phyloP scores from a whole-genome alignment of 2,888 invertebrate species.

The Sycophila texana region DNA sequence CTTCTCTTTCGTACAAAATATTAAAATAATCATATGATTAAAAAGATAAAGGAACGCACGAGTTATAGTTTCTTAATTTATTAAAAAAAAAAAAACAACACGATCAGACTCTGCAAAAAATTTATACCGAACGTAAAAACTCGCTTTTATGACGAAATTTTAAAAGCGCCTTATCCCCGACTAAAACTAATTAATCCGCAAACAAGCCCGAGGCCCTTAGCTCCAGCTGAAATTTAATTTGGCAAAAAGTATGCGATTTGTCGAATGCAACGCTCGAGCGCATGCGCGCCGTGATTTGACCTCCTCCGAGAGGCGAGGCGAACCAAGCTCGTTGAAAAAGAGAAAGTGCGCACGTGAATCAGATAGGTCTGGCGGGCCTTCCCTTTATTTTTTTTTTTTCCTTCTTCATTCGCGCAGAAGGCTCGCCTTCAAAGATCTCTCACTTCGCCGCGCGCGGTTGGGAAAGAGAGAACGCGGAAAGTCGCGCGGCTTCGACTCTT shows the following conservation, averaged over 20 bases:
- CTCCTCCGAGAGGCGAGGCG: conserved; percentile 37
- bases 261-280: conserved; percentile 35
- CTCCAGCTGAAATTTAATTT: conserved; percentile 42
- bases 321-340: conserved; percentile 44
- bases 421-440: conserved; percentile 46
- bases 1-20: no score
- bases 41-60: no score
- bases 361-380: conserved; percentile 29
- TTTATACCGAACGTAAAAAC: no score
- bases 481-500: conserved; percentile 12
- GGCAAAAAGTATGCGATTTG: conserved; percentile 38
- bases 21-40: no score
- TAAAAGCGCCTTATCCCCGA: conserved; percentile 26
- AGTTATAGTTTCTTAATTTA: no score
- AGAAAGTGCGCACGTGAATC: conserved; percentile 56
- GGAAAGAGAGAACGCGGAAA: neutral
- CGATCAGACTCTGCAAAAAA: no score
- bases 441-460: conserved; percentile 20
- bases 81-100: no score
- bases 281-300: conserved; percentile 42
- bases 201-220: neutral
- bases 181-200: conserved; percentile 20
- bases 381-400: neutral
- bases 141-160: neutral
- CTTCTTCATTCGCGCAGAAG: conserved; percentile 8